phyloP scores from a whole-genome alignment of 2,888 invertebrate genomes.

The Folsomia manolachei region DNA sequence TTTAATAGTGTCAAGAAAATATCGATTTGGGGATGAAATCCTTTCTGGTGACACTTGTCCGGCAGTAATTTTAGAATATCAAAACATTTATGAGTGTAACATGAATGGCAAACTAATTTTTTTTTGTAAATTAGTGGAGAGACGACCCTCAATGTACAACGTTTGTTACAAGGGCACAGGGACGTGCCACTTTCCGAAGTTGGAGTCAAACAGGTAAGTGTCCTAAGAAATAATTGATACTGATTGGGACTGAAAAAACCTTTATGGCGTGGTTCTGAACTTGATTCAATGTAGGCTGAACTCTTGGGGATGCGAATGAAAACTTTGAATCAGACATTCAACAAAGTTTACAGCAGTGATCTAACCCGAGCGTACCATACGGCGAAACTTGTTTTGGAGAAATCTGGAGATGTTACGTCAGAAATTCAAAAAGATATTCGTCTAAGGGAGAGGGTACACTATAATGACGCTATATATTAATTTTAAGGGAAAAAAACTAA shows the following conservation, averaged over 20 bases:
- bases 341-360: constrained; percentile 36
- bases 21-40: background rate
- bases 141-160: constrained; percentile 37
- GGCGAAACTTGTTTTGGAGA: constrained; percentile 32
- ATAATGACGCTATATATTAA: background rate
- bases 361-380: constrained; percentile 40
- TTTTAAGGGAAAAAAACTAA: too few species aligned
- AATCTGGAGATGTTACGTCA: constrained; percentile 19
- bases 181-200: constrained; percentile 37
- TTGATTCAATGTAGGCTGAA: constrained; percentile 40
- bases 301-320: constrained; percentile 32
- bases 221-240: background rate
- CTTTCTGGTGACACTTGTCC: constrained; percentile 36
- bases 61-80: constrained; percentile 42
- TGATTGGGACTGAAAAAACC: constrained; percentile 7
- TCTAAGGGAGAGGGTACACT: constrained; percentile 41
- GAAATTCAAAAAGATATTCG: constrained; percentile 29
- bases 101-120: background rate
- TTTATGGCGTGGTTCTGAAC: background rate
- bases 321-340: constrained; percentile 23
- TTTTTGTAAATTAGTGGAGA: constrained; percentile 37
- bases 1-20: background rate
- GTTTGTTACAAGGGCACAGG: constrained; percentile 45
- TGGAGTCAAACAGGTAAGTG: constrained; percentile 41
- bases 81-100: background rate